phyloP scores from a whole-genome alignment of 2,888 invertebrate genomes.

The Stegana nigrithorax region DNA sequence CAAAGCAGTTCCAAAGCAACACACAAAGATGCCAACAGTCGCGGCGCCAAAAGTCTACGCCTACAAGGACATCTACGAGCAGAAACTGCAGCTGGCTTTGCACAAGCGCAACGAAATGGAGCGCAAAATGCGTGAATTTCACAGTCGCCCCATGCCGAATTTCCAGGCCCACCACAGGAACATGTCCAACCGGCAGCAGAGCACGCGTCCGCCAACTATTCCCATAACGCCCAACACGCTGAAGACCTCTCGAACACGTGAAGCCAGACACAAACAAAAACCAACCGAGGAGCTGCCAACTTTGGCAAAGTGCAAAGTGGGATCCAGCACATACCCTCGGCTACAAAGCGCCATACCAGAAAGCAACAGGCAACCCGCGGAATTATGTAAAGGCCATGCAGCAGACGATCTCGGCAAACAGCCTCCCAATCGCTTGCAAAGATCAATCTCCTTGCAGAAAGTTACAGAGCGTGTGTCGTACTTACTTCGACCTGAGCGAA shows the following conservation, averaged over 20 bases:
- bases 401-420: too few species aligned
- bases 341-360: too few species aligned
- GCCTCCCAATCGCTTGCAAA: too few species aligned
- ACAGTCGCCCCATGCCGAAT: conserved; percentile 52
- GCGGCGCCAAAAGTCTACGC: conserved; percentile 39
- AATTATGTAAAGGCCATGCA: too few species aligned
- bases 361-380: too few species aligned
- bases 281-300: background rate
- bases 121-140: conserved; percentile 42
- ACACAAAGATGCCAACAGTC: too few species aligned
- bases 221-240: conserved; percentile 49
- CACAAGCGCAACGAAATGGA: conserved; percentile 29
- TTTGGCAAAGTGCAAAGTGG: background rate
- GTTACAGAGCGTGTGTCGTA: too few species aligned
- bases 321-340: background rate
- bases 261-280: conserved; percentile 34
- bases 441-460: background rate
- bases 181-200: too few species aligned
- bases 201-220: conserved; percentile 1
- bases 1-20: too few species aligned
- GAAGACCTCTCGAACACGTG: conserved; percentile 27
- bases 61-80: conserved; percentile 48
- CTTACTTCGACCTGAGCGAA: too few species aligned
- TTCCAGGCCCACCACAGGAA: conserved; percentile 41
- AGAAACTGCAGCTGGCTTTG: conserved; percentile 29